These are phyloP conservation scores for Drosophila mayri DNA, from an alignment of 1,140 invertebrate genomes.

Conservation along the genomic window DNA sequence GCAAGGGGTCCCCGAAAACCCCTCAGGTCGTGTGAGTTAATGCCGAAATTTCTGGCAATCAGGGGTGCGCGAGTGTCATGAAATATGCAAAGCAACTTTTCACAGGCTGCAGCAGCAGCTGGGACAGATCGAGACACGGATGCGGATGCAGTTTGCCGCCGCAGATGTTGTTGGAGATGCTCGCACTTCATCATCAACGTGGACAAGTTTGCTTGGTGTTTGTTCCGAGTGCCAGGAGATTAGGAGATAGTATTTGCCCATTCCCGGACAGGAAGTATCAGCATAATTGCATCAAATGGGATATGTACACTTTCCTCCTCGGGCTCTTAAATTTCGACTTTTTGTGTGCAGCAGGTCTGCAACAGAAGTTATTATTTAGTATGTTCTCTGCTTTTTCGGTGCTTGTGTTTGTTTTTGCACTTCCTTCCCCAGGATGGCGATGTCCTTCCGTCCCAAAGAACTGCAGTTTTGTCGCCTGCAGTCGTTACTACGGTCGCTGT, in stretches of 20 bases:
- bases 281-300: constrained; percentile 46
- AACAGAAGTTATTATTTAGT: constrained; percentile 63
- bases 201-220: constrained; percentile 29
- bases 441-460: constrained; percentile 27
- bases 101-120: constrained; percentile 47
- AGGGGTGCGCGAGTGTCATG: constrained; percentile 55
- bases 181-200: constrained; percentile 28
- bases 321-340: constrained; percentile 15
- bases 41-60: constrained; percentile 67
- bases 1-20: constrained; percentile 37
- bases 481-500: constrained; percentile 27
- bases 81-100: constrained; percentile 78
- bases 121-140: constrained; percentile 51
- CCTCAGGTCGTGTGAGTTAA: constrained; percentile 69
- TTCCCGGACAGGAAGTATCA: constrained; percentile 35
- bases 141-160: constrained; percentile 48
- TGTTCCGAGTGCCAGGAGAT: constrained; percentile 3
- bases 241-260: constrained; percentile 10
- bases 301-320: constrained; percentile 20
- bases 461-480: constrained; percentile 75
- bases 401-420: constrained; percentile 6
- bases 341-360: constrained; percentile 6
- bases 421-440: constrained; percentile 2
- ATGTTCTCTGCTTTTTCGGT: constrained; percentile 17
- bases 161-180: constrained; percentile 36